phyloP scores from a whole-genome alignment of 2,797 vertebrate genomes.

The Gymnodraco acuticeps region DNA sequence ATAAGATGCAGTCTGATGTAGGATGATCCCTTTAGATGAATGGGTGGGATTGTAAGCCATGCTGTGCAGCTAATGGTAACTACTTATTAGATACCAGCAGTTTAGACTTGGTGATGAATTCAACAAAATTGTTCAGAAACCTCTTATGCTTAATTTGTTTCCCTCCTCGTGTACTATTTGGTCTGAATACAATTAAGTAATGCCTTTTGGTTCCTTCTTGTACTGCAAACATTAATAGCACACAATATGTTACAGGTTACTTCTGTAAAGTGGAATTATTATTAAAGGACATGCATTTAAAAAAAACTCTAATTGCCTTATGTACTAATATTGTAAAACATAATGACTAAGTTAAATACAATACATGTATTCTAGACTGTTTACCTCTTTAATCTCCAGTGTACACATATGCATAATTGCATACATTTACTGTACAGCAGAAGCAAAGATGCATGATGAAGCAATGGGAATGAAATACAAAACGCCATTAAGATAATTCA shows the following conservation, averaged over 20 bases:
- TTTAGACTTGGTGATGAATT: neutral
- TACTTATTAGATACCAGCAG: neutral
- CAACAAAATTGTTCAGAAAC: slow-evolving; percentile 14
- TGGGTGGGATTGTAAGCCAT: slow-evolving; percentile 33
- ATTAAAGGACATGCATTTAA: neutral
- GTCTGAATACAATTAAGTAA: neutral
- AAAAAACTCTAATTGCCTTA: neutral
- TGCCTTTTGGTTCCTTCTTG: neutral
- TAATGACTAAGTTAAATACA: neutral
- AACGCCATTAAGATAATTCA: no score
- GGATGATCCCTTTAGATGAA: slow-evolving; percentile 43
- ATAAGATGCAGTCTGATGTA: slow-evolving; percentile 54
- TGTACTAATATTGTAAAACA: slow-evolving; percentile 2
- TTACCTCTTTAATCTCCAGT: neutral
- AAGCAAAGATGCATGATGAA: neutral
- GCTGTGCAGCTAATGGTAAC: neutral
- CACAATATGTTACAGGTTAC: neutral
- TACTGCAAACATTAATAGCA: neutral
- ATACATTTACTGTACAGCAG: slow-evolving; percentile 3
- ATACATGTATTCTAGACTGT: neutral
- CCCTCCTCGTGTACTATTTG: neutral
- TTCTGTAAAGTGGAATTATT: neutral
- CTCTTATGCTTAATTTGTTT: neutral
- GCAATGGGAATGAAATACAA: no score
- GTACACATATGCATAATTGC: neutral